Base-by-base conservation (phyloP, 1,140 invertebrate genomes). In the Anagrus nilaparvatae region DNA sequence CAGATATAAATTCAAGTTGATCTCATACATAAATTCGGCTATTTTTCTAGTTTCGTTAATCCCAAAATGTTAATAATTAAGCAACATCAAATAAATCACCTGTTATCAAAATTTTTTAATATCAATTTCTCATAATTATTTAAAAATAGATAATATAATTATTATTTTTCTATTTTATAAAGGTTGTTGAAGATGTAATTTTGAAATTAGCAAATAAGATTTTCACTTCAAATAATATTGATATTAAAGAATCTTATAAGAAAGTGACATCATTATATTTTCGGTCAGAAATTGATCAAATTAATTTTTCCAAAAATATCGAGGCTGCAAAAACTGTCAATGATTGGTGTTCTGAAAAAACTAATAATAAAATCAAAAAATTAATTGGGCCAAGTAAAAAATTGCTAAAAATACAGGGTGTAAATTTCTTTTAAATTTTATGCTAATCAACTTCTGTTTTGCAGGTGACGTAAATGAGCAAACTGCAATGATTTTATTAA, bases 291-390 rank as follows among this genome's bases (percentile, higher is more conserved):
- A 60, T 69, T 2, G 59, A 74, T 51, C 55, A 56, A 34, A 43
- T 79, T 3, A 60, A 79, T 55, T 81, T 80, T 44, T 50, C 44
- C 2, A 48, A 69, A 27, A 51, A 62, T 28, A 33, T 52, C 10
- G n/a, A 32, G 6, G 4, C 19, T 32, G 19, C 4, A 5, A 32
- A 32, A 3, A 17, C 16, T 7, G 16, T 16, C 14, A 32, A 32
- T 4, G 12, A 32, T 10, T 17, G 6, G 3, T 4, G 9, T 5
- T 10, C 6, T 14, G 16, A 30, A 30, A 14, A 5, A 32, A 17
- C 6, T 32, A 32, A 32, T 29, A n/a, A 29, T 29, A 29, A 12
- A 29, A 13, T 6, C 24, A 27, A 27, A 27, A 27, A 27, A 27
- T 12, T 27, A 6, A 27, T 27, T 12, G 24, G 12, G 24, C 24